Evolutionary conservation across 2,113 vertebrate genomes (phyloP), one percentile per base, ranked within the genome.

Genomic region (Rhegmatorhina hoffmannsi): DNA sequence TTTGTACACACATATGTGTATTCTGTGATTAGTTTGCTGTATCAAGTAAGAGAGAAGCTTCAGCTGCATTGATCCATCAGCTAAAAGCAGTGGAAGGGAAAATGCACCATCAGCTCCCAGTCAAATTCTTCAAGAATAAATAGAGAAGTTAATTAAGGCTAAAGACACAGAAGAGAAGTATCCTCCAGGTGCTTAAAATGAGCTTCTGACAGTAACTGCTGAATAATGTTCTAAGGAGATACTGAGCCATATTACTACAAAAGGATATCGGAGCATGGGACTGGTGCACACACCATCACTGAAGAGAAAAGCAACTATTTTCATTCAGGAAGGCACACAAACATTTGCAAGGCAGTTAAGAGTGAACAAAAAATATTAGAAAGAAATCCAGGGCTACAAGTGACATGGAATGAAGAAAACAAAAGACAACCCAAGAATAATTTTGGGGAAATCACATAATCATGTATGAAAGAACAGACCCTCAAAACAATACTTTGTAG

Each of bases 1-100:
- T 64, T 11, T 38, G 2, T n/a, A 16, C 7, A 9, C 24, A 15
- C 5, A 8, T 25, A 1, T 33, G 1, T 18, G 31, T 38, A 3
- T n/a, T 34, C 20, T 47, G 17, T 33, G 18, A 67, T 33, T 13
- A 67, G 36, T 18, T 63, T 29, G 17, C 67, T 77, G 67, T 72
- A 44, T 21, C 31, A 74, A 56, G 28, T 34, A 31, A 87, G 17
- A 94, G 2, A 74, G 17, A 53, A 4, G 20, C 18, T 70, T 21
- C 16, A 59, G 19, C 75, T 1, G 1, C 4, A 2, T 7, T n/a
- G 26, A 73, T 18, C 16, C n/a, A 26, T 49, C 33, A 58, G 17
- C 8, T 55, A 53, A 60, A 50, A 10, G 29, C 0, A 69, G 53
- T 4, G 19, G 13, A 66, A 79, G 16, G 44, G 44, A 72, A 84